Base-by-base conservation (phyloP, 1,140 invertebrate species). In the Trachymyrmex cornetzi region DNA sequence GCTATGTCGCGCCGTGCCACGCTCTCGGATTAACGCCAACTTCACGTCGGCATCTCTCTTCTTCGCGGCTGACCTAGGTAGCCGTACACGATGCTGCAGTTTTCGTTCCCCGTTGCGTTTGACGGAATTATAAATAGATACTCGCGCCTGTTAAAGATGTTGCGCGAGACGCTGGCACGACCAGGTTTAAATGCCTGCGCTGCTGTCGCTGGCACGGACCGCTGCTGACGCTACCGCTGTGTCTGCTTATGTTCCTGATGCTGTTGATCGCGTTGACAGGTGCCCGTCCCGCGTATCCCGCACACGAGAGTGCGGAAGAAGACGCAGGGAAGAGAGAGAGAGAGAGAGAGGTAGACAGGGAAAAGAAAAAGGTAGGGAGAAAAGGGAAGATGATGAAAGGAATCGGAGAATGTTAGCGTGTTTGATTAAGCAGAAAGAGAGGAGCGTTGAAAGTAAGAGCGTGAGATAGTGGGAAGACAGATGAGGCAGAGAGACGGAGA, bases 111-210 rank as follows among this genome's bases (percentile, higher is more conserved):
- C 75, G 74, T 88, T 81, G 77, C 77, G 88, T 72, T 84, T 89
- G 79, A 90, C 53, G 89, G 59, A 66, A 89, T 81, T 89, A 89
- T 90, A 89, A 89, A 89, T 89, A 89, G 88, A 55, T 79, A 74
- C 74, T 89, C 77, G 89, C 89, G 77, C 59, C 84, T 85, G 75
- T 89, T 89, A 63, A 88, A 72, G 87, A 67, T 82, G 77, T 71
- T 85, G 84, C 75, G 71, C 75, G 86, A 89, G 77, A 84, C 82
- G 89, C 90, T 89, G 87, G 80, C 84, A 79, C 84, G 71, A 66
- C 77, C 24, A 50, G 48, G 71, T 53, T 90, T n/a, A 67, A 87
- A 72, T 82, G 87, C 67, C 61, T 77, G 75, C 61, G 80, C 85
- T 63, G 88, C 71, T 80, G 77, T 57, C 22, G 84, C 44, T 24